Conservation (phyloP, 2,888 invertebrate species). For the Erebia aethiops region DNA sequence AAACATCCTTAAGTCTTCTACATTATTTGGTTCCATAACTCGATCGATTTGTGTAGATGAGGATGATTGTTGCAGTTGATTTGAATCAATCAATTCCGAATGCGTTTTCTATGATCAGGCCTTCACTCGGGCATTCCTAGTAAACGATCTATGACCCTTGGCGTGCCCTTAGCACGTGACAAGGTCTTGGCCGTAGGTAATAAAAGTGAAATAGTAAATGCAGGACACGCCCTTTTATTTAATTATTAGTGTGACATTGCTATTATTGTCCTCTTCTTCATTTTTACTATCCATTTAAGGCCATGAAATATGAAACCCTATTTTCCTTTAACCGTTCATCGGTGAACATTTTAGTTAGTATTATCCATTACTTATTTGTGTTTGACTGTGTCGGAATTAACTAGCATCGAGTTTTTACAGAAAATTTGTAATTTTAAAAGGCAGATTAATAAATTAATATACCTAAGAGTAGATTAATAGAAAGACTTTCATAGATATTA, state of each 20-base stretch:
- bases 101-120: conserved; percentile 59
- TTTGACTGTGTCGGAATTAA: no score
- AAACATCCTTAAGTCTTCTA: neutral
- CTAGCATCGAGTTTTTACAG: no score
- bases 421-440: no score
- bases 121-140: conserved; percentile 55
- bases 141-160: conserved; percentile 63
- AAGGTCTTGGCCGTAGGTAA: conserved; percentile 60
- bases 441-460: no score
- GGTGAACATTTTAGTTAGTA: no score
- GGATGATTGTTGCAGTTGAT: conserved; percentile 44
- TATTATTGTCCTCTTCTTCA: conserved; percentile 49
- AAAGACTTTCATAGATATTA: no score
- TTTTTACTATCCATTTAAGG: conserved; percentile 35
- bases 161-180: conserved; percentile 74
- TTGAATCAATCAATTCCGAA: conserved; percentile 60
- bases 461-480: no score
- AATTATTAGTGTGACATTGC: conserved; percentile 63
- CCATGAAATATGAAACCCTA: conserved; percentile 21
- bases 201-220: conserved; percentile 35
- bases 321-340: neutral
- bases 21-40: conserved; percentile 1
- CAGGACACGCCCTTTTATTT: conserved; percentile 62
- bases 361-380: no score
- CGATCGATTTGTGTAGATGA: conserved; percentile 22